A percentile compares a stretch with the other conserved stretches of the same genome.
Evolutionary conservation across 2,888 invertebrate genomes (phyloP).

Genomic region (Gastrophysa polygoni): DNA sequence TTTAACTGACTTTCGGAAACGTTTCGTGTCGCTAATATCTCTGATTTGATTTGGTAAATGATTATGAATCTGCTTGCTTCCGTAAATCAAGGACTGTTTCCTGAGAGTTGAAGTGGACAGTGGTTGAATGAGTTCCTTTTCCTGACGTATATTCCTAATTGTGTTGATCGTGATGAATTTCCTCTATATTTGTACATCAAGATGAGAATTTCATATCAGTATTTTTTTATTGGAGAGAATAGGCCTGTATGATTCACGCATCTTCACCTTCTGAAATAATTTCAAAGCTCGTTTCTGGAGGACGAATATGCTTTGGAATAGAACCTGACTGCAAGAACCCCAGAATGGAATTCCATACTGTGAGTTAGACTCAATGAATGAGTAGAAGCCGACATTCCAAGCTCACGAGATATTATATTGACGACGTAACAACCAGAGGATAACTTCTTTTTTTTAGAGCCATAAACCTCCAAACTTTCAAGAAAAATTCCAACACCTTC

Average conservation of each 20-base stretch:
- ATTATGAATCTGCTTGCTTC: too few relatives aligned
- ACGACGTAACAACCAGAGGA: neutral
- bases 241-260: neutral
- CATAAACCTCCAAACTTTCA: too few relatives aligned
- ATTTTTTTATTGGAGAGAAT: neutral
- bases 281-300: neutral
- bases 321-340: neutral
- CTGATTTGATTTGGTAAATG: neutral
- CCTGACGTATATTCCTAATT: neutral
- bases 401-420: neutral
- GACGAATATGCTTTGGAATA: neutral
- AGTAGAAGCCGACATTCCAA: neutral
- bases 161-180: neutral
- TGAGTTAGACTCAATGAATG: neutral
- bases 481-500: too few relatives aligned
- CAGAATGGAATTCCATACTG: slow-evolving; percentile 18
- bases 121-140: too few relatives aligned
- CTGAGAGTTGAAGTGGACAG: too few relatives aligned
- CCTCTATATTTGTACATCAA: neutral
- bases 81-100: too few relatives aligned
- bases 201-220: neutral
- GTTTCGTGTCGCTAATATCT: neutral
- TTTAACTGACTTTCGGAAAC: too few relatives aligned
- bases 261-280: neutral
- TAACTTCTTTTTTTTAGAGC: neutral